Percentiles rank a stretch among this genome's conserved stretches.
Evolutionary conservation across 2,888 invertebrate genomes (phyloP).

Genomic region (Leucoma salicis): DNA sequence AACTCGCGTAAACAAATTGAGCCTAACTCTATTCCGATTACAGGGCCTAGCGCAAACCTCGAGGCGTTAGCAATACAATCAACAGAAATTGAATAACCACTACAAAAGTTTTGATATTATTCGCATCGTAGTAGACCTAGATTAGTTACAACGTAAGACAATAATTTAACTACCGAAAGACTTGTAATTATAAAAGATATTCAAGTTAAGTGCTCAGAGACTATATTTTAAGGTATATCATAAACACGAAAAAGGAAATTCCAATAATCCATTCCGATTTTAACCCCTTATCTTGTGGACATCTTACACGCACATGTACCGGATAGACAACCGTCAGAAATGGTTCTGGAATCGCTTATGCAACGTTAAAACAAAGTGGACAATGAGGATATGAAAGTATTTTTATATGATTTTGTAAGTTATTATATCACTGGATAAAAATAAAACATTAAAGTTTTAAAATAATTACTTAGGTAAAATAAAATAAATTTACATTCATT

Average conservation of each 20-base stretch:
- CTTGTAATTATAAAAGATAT: conserved; percentile 1
- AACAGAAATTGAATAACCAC: conserved; percentile 34
- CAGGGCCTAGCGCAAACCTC: conserved; percentile 21
- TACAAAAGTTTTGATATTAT: conserved; percentile 1
- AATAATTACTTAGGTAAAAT: no score
- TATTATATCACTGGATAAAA: no score
- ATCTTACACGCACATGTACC: background rate
- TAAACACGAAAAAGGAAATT: background rate
- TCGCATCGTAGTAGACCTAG: conserved; percentile 13
- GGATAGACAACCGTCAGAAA: background rate
- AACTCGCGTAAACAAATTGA: conserved; percentile 42
- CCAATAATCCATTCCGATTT: conserved; percentile 16
- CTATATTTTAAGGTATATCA: conserved; percentile 9
- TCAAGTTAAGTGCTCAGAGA: conserved; percentile 12
- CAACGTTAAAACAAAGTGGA: background rate
- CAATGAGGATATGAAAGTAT: background rate
- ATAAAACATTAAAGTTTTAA: no score
- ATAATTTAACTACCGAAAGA: conserved; percentile 14
- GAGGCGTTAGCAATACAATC: conserved; percentile 33
- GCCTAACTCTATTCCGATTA: conserved; percentile 13
- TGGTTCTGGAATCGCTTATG: background rate
- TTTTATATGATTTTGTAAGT: no score
- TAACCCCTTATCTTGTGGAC: background rate
- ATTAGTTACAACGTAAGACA: conserved; percentile 28
- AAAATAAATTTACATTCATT: no score